Conservation (phyloP, 1,140 invertebrate species). For the Campoletis sonorensis region DNA sequence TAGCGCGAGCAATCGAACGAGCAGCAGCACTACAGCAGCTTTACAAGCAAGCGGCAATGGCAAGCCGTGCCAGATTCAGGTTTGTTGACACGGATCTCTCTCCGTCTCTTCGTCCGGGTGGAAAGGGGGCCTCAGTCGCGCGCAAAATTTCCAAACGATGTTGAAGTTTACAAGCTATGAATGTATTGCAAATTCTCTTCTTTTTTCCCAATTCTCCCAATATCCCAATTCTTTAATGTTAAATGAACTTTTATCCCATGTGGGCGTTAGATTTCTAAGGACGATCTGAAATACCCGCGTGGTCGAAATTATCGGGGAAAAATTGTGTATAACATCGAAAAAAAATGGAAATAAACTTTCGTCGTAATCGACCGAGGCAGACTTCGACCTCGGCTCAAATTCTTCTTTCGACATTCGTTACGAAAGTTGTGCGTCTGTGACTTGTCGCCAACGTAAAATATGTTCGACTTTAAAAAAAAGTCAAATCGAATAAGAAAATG, state of each 20-base stretch:
- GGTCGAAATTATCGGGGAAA: too few species aligned
- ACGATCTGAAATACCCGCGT: too few species aligned
- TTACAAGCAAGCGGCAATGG: constrained; percentile 5
- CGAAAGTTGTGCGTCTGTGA: neutral
- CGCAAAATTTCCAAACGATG: constrained; percentile 23
- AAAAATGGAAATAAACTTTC: too few species aligned
- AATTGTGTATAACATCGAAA: too few species aligned
- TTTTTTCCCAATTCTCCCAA: too few species aligned
- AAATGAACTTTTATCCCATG: too few species aligned
- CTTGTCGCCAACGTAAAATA: constrained; percentile 28
- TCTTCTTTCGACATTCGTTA: constrained; percentile 47
- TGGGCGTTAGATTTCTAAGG: too few species aligned
- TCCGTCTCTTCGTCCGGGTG: constrained; percentile 47
- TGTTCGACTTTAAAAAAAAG: too few species aligned
- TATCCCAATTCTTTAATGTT: too few species aligned
- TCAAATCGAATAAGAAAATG: too few species aligned
- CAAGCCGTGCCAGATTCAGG: constrained; percentile 58
- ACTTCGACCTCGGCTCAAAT: neutral
- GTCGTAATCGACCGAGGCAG: too few species aligned
- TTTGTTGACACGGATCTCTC: constrained; percentile 62
- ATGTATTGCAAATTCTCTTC: neutral
- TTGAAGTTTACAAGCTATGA: too few species aligned
- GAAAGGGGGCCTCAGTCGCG: constrained; percentile 34
- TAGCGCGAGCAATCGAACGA: constrained; percentile 35
- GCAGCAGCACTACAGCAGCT: constrained; percentile 23